Conservation (phyloP, 37 sponge, comb jelly and placozoan species). For the Ephydatia muelleri region DNA sequence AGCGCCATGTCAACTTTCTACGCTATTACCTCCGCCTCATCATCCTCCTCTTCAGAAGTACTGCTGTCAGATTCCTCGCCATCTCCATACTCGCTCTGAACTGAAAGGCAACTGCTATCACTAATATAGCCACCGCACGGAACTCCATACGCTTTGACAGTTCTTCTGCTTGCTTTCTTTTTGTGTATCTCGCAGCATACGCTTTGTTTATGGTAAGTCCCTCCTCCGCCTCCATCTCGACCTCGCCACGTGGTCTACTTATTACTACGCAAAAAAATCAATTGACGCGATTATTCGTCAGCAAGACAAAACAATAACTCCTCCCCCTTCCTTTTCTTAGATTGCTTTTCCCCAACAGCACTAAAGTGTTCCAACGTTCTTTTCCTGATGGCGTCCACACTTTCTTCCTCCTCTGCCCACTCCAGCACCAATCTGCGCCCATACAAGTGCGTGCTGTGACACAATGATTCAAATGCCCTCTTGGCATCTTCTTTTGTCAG, state of each 20-base stretch:
- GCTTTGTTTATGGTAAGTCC: conserved; percentile 80
- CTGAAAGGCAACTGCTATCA: conserved; percentile 17
- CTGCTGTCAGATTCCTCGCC: conserved; percentile 26
- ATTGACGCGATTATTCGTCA: background rate
- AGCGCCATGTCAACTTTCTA: background rate
- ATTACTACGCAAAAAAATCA: background rate
- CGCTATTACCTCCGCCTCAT: conserved; percentile 10
- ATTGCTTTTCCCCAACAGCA: conserved; percentile 1
- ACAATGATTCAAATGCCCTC: conserved; percentile 82
- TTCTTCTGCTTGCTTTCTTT: conserved; percentile 81
- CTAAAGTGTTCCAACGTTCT: conserved; percentile 87
- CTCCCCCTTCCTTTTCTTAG: conserved; percentile 32
- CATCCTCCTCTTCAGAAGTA: conserved; percentile 79
- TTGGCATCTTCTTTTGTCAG: conserved; percentile 83
- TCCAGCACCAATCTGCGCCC: conserved; percentile 94
- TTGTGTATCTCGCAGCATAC: conserved; percentile 72
- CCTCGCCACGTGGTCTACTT: background rate
- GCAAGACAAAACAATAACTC: conserved; percentile 2
- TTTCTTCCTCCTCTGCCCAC: conserved; percentile 94
- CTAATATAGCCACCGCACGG: background rate
- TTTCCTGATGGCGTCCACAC: conserved; percentile 75
- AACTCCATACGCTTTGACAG: conserved; percentile 64
- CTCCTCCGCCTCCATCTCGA: conserved; percentile 20
- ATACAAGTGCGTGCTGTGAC: conserved; percentile 93
- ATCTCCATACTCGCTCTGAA: conserved; percentile 75